Evolutionary conservation across 2,888 invertebrate genomes (phyloP).

Genomic region (Acronicta alni): DNA sequence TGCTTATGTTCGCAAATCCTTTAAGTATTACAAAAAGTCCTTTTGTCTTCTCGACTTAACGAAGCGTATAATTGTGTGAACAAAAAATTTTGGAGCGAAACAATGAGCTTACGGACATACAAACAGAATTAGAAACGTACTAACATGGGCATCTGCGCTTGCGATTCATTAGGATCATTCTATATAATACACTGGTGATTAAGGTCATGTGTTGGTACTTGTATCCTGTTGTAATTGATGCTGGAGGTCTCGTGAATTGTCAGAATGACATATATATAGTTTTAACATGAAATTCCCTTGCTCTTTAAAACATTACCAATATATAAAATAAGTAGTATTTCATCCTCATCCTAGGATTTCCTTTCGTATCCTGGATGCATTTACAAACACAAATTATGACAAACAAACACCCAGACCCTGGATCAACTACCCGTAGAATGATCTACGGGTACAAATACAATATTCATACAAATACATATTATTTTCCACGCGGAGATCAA

Average conservation of each 20-base stretch:
- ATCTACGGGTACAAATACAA: too few relatives aligned
- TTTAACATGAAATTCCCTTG: not conserved
- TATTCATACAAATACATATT: too few relatives aligned
- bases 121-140: conserved; percentile 54
- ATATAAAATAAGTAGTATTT: too few relatives aligned
- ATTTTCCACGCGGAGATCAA: too few relatives aligned
- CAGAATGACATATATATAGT: too few relatives aligned
- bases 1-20: conserved; percentile 67
- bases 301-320: too few relatives aligned
- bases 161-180: conserved; percentile 55
- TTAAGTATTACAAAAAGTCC: conserved; percentile 66
- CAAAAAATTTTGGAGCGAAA: conserved; percentile 61
- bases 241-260: conserved; percentile 5
- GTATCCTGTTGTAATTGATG: conserved; percentile 8
- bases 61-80: conserved; percentile 64
- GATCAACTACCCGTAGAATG: too few relatives aligned
- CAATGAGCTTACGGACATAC: conserved; percentile 57
- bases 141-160: conserved; percentile 53
- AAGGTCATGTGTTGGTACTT: conserved; percentile 44
- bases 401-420: too few relatives aligned
- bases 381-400: too few relatives aligned
- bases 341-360: too few relatives aligned
- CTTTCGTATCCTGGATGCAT: too few relatives aligned
- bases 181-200: conserved; percentile 46
- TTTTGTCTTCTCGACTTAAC: conserved; percentile 70